Evolutionary conservation across 2,888 invertebrate species (phyloP), one percentile per base, ranked within the genome.

Genomic region (Pemphredon lugubris): DNA sequence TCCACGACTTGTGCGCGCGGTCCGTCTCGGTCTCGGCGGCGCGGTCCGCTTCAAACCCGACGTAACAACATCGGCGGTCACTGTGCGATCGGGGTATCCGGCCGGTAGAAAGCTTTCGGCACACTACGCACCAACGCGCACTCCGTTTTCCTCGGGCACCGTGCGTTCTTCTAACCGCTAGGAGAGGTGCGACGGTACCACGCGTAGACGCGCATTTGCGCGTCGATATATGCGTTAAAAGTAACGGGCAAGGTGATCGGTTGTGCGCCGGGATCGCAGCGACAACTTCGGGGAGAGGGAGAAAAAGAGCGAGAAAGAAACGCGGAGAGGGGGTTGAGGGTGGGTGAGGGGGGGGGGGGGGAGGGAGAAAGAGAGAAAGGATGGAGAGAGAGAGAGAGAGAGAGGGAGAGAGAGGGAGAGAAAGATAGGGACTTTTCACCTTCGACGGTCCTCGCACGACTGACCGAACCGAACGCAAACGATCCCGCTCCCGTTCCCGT

Each of bases 401-500:
- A 71, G n/a, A 26, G 21, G 20, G 54, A 42, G 20, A 26, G 44
- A 61, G 39, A 55, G 40, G 60, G 51, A 61, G 45, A 26, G 63
- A n/a, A n/a, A n/a, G n/a, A n/a, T n/a, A n/a, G n/a, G n/a, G 70
- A 72, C 79, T 79, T 79, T 79, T 79, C 79, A 79, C 79, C 79
- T 79, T 79, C 79, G 73, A 73, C 79, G 70, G 63, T 63, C 67
- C 61, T 60, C 63, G 53, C 39, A 55, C 72, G 67, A 79, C 72
- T 74, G 79, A 79, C 69, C 67, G 58, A 71, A 57, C 48, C 39
- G 53, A 45, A 40, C 39, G 50, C 48, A 9, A 50, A 34, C 64
- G 26, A 60, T 65, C 59, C 51, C 42, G 70, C 50, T 64, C 64
- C 64, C 60, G 59, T 50, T 72, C 54, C 47, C 45, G 57, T 47